A percentile compares a stretch with the other conserved stretches of the same genome.
Evolutionary conservation across 2,797 vertebrate species (phyloP).

Genomic region (Limnodromus scolopaceus): DNA sequence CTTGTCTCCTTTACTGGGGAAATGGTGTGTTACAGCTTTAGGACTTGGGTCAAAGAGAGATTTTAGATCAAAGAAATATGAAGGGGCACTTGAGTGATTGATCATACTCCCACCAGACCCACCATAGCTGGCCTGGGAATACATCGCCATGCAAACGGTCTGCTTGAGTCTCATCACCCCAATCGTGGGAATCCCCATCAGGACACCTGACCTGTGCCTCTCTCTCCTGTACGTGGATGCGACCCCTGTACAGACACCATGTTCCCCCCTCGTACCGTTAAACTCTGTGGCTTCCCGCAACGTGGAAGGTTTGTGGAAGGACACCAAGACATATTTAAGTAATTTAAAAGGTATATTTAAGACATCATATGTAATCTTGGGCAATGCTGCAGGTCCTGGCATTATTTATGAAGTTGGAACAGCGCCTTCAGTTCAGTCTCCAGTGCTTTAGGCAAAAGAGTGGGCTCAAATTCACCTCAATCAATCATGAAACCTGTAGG

Average conservation of each 20-base stretch:
- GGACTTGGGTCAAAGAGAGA: not conserved
- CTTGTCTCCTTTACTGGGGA: not conserved
- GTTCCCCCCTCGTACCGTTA: accelerated
- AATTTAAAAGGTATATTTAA: not conserved
- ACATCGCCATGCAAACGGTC: accelerated
- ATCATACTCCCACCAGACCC: accelerated
- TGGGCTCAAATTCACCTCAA: not conserved
- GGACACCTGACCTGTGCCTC: not conserved
- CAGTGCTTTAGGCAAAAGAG: not conserved
- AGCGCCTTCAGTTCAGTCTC: not conserved
- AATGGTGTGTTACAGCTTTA: not conserved
- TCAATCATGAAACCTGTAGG: not conserved
- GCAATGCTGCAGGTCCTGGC: not conserved
- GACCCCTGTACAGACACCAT: accelerated
- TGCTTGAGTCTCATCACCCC: not conserved
- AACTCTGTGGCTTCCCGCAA: accelerated
- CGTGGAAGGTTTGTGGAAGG: not conserved
- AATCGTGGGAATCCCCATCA: accelerated
- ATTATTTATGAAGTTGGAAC: not conserved
- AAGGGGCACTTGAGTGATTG: not conserved
- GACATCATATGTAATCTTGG: not conserved
- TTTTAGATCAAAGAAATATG: not conserved
- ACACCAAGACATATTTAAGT: not conserved
- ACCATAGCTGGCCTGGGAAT: not conserved
- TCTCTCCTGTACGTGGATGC: too few relatives aligned